These are phyloP conservation scores for Acestrorhynchus altus DNA, from an alignment of 2,797 vertebrate genomes.

Conservation along the genomic window DNA sequence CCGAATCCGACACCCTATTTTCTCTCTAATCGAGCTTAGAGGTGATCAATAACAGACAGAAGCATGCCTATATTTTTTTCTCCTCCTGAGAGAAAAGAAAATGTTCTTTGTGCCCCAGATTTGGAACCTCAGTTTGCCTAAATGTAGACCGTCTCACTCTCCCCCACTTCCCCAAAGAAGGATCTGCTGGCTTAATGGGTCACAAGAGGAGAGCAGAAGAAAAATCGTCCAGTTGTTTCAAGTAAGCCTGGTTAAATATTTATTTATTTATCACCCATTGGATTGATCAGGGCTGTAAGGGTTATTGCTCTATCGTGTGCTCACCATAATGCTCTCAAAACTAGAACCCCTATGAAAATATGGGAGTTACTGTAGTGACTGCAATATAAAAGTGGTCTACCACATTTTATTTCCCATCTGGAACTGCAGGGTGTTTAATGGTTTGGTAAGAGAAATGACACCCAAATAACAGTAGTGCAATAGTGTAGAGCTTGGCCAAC, in stretches of 20 bases:
- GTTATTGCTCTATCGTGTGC: background rate
- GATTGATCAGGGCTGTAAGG: background rate
- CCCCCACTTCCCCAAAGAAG: background rate
- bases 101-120: conserved; percentile 6
- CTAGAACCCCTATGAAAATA: background rate
- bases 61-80: conserved; percentile 7
- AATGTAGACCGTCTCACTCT: background rate
- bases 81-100: conserved; percentile 9
- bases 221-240: background rate
- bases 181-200: background rate
- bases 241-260: no score
- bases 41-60: conserved; percentile 51
- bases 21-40: conserved; percentile 47
- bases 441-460: background rate
- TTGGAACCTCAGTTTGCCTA: conserved; percentile 13
- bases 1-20: conserved; percentile 47
- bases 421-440: background rate
- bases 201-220: background rate
- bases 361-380: background rate
- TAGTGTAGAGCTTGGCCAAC: background rate
- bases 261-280: background rate
- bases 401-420: background rate
- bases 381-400: background rate
- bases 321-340: background rate
- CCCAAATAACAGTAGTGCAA: background rate